Conservation (phyloP, 2,113 vertebrate species). For the Lycaon pictus region DNA sequence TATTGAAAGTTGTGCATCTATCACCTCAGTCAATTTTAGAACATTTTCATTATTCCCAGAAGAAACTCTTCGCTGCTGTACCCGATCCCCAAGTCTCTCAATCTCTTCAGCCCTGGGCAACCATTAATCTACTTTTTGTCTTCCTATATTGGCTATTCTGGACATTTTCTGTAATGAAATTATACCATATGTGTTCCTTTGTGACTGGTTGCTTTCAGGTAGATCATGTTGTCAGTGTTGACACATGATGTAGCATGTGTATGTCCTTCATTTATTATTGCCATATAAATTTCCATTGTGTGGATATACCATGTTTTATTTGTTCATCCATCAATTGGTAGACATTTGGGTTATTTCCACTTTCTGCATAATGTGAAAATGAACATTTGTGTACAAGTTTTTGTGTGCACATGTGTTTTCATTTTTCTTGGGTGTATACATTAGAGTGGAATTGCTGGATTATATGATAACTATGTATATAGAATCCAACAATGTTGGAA, state of each 20-base stretch:
- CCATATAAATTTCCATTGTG: not conserved
- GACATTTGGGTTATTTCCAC: not conserved
- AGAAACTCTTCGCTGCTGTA: not conserved
- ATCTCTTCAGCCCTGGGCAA: not conserved
- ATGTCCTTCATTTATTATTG: not conserved
- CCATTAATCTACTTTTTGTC: not conserved
- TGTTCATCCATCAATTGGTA: not conserved
- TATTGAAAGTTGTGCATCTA: not conserved
- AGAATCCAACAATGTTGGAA: not conserved
- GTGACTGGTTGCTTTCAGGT: not conserved
- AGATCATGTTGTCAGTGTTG: not conserved
- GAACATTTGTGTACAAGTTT: not conserved
- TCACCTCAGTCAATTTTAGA: not conserved
- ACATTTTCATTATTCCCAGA: not conserved
- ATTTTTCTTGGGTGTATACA: not conserved
- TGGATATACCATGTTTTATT: not conserved
- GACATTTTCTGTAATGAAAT: not conserved
- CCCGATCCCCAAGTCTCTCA: too few species aligned
- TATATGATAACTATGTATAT: not conserved
- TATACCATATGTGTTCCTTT: not conserved
- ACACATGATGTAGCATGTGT: not conserved
- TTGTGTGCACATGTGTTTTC: not conserved
- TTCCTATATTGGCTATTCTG: not conserved
- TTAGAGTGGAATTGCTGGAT: not conserved
- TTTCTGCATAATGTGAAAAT: not conserved